A percentile compares a stretch with the other conserved stretches of the same genome.
phyloP scores from a whole-genome alignment of 2,888 invertebrate species.

The Calameuta pallipes region DNA sequence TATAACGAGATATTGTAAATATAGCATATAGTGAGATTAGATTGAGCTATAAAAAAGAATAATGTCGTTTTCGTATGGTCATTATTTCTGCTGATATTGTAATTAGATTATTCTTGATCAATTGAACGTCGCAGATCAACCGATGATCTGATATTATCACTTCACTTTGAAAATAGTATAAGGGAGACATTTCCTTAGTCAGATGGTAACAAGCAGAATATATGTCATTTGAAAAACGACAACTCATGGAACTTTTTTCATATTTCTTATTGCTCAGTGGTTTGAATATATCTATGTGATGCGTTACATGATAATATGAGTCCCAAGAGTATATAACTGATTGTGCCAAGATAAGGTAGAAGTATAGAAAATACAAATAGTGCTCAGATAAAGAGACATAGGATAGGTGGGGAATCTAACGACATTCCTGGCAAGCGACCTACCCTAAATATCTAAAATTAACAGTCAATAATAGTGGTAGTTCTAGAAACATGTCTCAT shows the following conservation, averaged over 20 bases:
- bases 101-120: neutral
- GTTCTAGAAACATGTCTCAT: conserved; percentile 18
- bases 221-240: neutral
- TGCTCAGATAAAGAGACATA: neutral
- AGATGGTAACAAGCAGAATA: neutral
- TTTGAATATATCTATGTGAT: neutral
- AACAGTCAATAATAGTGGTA: conserved; percentile 28
- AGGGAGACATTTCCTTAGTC: neutral
- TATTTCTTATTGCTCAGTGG: neutral
- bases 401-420: conserved; percentile 43
- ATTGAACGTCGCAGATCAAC: no score
- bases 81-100: neutral
- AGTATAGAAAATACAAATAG: neutral
- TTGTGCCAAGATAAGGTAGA: neutral
- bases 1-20: neutral
- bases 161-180: neutral
- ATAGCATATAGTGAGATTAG: neutral
- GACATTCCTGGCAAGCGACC: conserved; percentile 59
- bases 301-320: neutral
- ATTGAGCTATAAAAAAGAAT: neutral
- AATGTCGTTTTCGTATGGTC: neutral
- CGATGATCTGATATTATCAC: neutral
- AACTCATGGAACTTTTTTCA: neutral
- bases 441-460: conserved; percentile 40
- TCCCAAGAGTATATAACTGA: neutral